Percentiles rank a stretch among this genome's conserved stretches.
Evolutionary conservation across 2,888 invertebrate species (phyloP).

Genomic region (Stenotaenia linearis): DNA sequence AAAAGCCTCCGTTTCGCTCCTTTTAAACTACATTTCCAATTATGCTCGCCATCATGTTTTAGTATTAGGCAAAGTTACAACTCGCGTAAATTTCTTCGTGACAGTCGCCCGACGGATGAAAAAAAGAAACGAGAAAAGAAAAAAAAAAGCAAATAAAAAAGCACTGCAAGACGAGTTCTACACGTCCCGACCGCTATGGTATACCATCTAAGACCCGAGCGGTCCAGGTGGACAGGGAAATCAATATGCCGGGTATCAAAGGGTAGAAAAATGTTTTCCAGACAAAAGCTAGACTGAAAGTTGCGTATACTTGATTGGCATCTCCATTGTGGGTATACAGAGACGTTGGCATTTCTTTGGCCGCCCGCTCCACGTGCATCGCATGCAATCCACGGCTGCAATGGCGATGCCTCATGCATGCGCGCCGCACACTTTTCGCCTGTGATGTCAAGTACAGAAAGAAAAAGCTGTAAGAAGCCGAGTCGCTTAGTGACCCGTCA

Average conservation of each 20-base stretch:
- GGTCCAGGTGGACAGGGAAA: neutral
- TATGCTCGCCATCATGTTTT: constrained; percentile 29
- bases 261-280: neutral
- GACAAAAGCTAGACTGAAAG: neutral
- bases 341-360: neutral
- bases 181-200: neutral
- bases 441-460: neutral
- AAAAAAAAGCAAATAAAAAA: neutral
- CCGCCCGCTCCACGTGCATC: neutral
- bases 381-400: neutral
- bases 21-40: constrained; percentile 30
- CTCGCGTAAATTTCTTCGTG: constrained; percentile 27
- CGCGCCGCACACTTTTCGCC: neutral
- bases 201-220: neutral
- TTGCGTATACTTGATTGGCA: neutral
- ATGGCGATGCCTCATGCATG: neutral
- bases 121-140: neutral
- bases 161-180: neutral
- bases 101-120: neutral
- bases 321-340: neutral
- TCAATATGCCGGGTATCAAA: neutral
- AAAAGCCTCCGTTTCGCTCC: constrained; percentile 13
- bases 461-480: neutral
- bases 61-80: constrained; percentile 7
- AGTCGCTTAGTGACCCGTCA: neutral